Evolutionary conservation across 1,140 invertebrate genomes (phyloP).

Genomic region (Colletes gigas): DNA sequence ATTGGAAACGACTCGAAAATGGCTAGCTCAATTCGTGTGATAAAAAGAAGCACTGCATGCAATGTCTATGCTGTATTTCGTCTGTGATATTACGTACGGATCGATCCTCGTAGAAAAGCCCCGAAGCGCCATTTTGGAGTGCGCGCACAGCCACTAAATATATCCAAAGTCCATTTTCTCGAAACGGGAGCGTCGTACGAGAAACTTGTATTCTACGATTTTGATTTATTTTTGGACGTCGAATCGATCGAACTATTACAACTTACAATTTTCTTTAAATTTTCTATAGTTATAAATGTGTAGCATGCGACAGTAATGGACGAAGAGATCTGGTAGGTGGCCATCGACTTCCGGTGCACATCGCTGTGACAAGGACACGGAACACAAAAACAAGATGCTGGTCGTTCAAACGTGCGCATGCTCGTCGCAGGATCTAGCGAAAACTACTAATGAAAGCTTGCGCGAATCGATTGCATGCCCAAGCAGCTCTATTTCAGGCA

Average conservation of each 20-base stretch:
- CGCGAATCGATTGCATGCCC: slow-evolving; percentile 62
- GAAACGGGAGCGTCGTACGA: too few species aligned
- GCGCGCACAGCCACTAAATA: too few species aligned
- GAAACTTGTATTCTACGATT: background rate
- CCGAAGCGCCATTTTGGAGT: too few species aligned
- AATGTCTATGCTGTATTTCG: too few species aligned
- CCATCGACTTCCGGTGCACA: background rate
- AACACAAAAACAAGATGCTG: background rate
- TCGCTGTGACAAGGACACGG: background rate
- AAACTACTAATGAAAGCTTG: slow-evolving; percentile 44
- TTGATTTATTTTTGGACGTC: background rate
- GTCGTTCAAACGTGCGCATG: slow-evolving; percentile 53
- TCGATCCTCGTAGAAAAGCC: too few species aligned
- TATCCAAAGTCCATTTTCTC: too few species aligned
- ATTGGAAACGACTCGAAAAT: too few species aligned
- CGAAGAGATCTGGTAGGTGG: background rate
- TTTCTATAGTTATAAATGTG: background rate
- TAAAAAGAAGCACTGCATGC: too few species aligned
- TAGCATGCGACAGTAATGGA: background rate
- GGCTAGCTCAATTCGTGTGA: too few species aligned
- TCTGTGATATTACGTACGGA: too few species aligned
- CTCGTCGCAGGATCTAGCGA: slow-evolving; percentile 39
- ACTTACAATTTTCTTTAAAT: background rate
- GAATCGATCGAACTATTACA: background rate
- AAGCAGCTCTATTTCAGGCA: slow-evolving; percentile 61